Evolutionary conservation across 2,797 vertebrate species (phyloP), one percentile per base, ranked within the genome.

Genomic region (Cheirogaleus major): DNA sequence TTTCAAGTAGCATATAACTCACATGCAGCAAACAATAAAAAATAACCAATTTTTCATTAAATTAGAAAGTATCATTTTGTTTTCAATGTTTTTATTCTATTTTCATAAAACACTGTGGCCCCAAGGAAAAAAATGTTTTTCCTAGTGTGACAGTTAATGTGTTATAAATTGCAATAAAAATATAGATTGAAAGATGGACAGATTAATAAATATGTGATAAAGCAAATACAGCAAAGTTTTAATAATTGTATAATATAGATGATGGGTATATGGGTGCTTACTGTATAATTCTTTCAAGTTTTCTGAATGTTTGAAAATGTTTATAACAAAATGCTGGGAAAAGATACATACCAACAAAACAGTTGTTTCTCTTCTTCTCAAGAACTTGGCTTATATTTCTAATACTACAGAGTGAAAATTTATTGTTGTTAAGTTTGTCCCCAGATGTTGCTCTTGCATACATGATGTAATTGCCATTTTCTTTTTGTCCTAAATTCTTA

Each of bases 401-500:
- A 92, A 99, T 98, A 96, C 99, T 99, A 98, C 99, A 99, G 90
- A 98, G 97, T 35, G 99, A 99, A 98, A 99, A 99, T 95, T 99
- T 99, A 98, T 99, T 99, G 98, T 99, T 99, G 99, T 99, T 99
- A 35, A 98, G 98, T 95, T 99, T 99, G 98, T 99, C 99, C 75
- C 99, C 99, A 11, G 99, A 99, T 0, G 99, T 99, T 95, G 99
- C 99, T 98, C 99, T 99, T 97, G 99, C 99, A 95, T 99, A 99
- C 99, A 99, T 99, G 96, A 99, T 99, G 85, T 99, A 99, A 99
- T 99, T 99, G 83, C 99, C 99, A 92, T 97, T 98, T 98, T 99
- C 99, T 98, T 99, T 99, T 95, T 99, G 98, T 45, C 99, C 98
- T 96, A 99, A 98, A 95, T 95, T 93, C 97, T 99, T 99, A 8